A percentile compares a stretch with the other conserved stretches of the same genome.
Conservation (phyloP, 2,113 vertebrate genomes). For the Myanophis thanlyinensis region DNA sequence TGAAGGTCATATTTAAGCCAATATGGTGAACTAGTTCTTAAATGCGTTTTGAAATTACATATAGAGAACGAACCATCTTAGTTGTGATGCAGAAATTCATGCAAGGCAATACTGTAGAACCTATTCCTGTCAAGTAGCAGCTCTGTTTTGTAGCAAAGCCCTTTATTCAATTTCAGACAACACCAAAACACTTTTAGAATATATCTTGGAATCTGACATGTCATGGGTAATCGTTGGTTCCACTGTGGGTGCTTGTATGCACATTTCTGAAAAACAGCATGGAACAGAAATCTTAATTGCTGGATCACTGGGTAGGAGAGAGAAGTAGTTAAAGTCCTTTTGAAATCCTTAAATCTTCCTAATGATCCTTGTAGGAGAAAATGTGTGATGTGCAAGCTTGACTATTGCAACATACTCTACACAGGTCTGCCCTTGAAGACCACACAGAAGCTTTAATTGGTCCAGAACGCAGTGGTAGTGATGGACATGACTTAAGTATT, state of each 20-base stretch:
- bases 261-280: not conserved
- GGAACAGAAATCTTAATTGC: not conserved
- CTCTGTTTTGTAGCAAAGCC: not conserved
- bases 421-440: not conserved
- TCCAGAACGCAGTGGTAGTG: not conserved
- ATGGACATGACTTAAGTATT: not conserved
- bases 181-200: not conserved
- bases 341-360: not conserved
- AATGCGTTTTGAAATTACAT: not conserved
- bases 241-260: not conserved
- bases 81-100: not conserved
- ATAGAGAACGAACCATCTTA: not conserved
- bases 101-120: not conserved
- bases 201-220: not conserved
- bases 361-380: not conserved
- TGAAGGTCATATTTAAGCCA: not conserved
- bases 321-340: not conserved
- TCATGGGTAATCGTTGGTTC: not conserved
- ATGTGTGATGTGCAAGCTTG: not conserved
- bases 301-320: not conserved
- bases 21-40: not conserved
- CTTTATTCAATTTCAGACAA: not conserved
- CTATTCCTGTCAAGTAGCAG: not conserved
- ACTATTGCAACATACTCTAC: not conserved
- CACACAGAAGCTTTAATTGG: not conserved